Conservation (phyloP, 92 coral and sea anemone genomes). For the Pocillopora grandis region DNA sequence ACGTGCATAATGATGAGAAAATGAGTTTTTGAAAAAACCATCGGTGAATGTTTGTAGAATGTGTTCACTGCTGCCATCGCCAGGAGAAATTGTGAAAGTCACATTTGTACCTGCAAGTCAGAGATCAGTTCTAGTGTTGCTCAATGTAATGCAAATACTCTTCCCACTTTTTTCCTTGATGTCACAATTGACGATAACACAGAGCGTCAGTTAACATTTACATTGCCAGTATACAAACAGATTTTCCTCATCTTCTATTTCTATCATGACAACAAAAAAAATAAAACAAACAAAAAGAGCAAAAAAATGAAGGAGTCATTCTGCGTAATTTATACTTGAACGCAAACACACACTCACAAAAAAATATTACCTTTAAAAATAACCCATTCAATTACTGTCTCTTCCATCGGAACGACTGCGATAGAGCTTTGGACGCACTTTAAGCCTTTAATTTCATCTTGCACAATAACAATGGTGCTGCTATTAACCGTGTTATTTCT, state of each 20-base stretch:
- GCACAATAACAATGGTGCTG: constrained; percentile 43
- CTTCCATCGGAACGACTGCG: constrained; percentile 57
- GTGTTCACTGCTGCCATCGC: constrained; percentile 39
- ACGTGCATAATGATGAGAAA: constrained; percentile 29
- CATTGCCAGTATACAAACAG: no score
- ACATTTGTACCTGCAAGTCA: constrained; percentile 68
- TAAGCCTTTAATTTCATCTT: constrained; percentile 45
- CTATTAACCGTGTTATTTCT: constrained; percentile 50
- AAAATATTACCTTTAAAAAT: constrained; percentile 47
- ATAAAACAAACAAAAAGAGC: neutral
- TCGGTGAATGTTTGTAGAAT: constrained; percentile 5
- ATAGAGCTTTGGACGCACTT: constrained; percentile 21
- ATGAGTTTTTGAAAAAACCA: constrained; percentile 31
- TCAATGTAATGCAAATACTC: no score
- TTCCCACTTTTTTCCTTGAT: no score
- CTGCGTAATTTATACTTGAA: neutral
- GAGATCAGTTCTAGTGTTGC: neutral
- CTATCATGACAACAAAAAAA: no score
- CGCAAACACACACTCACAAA: neutral
- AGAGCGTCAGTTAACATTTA: no score
- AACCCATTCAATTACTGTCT: constrained; percentile 43
- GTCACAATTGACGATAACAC: no score
- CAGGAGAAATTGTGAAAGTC: constrained; percentile 49
- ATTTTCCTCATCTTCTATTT: no score
- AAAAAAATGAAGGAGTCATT: neutral